phyloP scores from a whole-genome alignment of 2,797 vertebrate genomes.

The Enteromius argenteus region DNA sequence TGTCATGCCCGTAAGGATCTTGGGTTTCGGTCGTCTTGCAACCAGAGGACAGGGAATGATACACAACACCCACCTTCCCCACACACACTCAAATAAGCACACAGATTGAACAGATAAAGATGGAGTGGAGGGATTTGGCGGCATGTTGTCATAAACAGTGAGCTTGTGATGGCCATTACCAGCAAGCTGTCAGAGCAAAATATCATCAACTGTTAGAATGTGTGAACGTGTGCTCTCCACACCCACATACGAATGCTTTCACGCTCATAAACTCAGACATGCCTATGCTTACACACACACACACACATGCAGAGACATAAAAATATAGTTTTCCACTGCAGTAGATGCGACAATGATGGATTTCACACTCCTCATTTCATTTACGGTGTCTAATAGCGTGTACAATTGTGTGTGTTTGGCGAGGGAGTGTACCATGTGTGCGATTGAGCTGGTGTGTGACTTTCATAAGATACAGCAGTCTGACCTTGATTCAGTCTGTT shows the following conservation, averaged over 20 bases:
- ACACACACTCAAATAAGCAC: background rate
- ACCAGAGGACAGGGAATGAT: constrained; percentile 5
- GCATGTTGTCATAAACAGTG: constrained; percentile 46
- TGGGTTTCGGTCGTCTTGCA: constrained; percentile 10
- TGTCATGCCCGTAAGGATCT: background rate
- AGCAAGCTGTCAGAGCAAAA: constrained; percentile 56
- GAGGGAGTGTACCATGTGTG: background rate
- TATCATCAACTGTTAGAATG: constrained; percentile 47
- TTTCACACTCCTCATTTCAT: constrained; percentile 22
- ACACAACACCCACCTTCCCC: background rate
- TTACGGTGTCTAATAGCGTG: constrained; percentile 27
- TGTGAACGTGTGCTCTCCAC: constrained; percentile 43
- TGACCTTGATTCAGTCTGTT: constrained; percentile 56
- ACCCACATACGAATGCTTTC: constrained; percentile 35
- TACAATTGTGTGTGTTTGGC: constrained; percentile 35
- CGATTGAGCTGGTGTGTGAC: constrained; percentile 14
- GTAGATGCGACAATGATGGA: constrained; percentile 40
- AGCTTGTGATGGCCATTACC: constrained; percentile 45
- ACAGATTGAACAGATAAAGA: constrained; percentile 33
- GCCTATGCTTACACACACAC: constrained; percentile 28
- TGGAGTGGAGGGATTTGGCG: constrained; percentile 6
- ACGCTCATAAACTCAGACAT: constrained; percentile 19
- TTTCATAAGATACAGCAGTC: constrained; percentile 22
- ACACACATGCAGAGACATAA: constrained; percentile 43
- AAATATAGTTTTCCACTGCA: constrained; percentile 37